Evolutionary conservation across 1,140 invertebrate genomes (phyloP), one percentile per base, ranked within the genome.

Genomic region (Diorhabda carinulata): DNA sequence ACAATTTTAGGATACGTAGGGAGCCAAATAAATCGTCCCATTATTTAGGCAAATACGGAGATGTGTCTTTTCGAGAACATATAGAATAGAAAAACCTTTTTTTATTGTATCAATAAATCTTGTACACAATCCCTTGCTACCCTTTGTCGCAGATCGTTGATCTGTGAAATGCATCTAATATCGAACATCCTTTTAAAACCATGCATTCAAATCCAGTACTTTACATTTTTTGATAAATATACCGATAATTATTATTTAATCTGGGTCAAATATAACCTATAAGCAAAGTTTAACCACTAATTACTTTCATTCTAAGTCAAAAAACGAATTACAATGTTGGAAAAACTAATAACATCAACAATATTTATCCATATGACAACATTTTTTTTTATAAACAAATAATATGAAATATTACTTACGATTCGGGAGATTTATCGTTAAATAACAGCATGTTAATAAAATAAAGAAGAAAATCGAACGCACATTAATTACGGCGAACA

Each of bases 1-100:
- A 25, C 25, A 25, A 25, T 25, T 25, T 25, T 25, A 25, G 25
- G 25, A 25, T 25, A 25, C 25, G 25, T 72, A 69, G 64, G 68
- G 57, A 45, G 10, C 10, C 69, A 67, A 72, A 72, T 72, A 68
- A 72, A 72, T 70, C 65, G 69, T 57, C 52, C 66, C 66, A 72
- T 72, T 72, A 72, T 70, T 70, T 72, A 70, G 56, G 71, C 47
- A 52, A 52, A 52, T 52, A 52, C 47, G 47, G n/a, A n/a, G 47
- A 52, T 52, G 47, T 52, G 47, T 52, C 47, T 52, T n/a, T 2
- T 52, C n/a, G 6, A 52, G n/a, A 25, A 25, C 25, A 25, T 25
- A 25, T 25, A 25, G 25, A 25, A 25, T 25, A 25, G 25, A 52
- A 52, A 8, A 52, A 52, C n/a, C 47, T 52, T 52, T n/a, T 4